Evolutionary conservation across 2,113 vertebrate genomes (phyloP), one percentile per base, ranked within the genome.

Genomic region (Axis porcinus): DNA sequence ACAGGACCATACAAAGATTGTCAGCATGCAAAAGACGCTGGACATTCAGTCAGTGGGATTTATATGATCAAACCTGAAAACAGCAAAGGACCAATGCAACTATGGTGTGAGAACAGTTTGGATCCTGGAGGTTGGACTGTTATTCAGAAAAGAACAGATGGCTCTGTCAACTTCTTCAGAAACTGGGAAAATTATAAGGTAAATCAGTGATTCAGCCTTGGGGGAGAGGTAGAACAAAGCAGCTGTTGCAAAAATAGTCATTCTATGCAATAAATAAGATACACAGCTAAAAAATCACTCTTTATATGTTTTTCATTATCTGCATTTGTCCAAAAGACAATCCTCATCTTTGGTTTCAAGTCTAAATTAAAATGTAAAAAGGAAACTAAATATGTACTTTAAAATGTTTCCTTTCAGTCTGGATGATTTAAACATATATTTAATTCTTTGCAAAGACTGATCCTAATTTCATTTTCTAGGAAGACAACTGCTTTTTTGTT

Each of bases 131-230:
- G 99, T 64, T 99, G 99, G 99, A 99, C 99, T 2, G 99, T 99
- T 33, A 99, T 99, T 98, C 99, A 99, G 98, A 99, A 99, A 93
- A 99, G 99, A 97, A 99, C 95, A 98, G 99, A 99, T 19, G 99
- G 99, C 95, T 99, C 99, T 8, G 99, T 99, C 85, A 99, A 99
- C 98, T 99, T 99, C 98, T 99, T 99, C 98, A 99, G 99, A 89
- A 99, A 99, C 55, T 99, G 99, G 99, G 99, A 99, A 88, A 99
- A 99, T 95, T 99, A 99, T 94, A 99, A 99, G 99, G 99, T 99
- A 99, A 98, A 93, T 54, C 79, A 92, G 5, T 6, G 33, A 93
- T 30, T 86, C 36, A 47, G 74, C 95, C 15, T 50, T 55, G 36
- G n/a, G 43, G 8, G 23, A 1, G 27, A 1, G 0, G 6, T 6